Conservation (phyloP, 2,797 vertebrate genomes). For the Hyperoplus lanceolatus region DNA sequence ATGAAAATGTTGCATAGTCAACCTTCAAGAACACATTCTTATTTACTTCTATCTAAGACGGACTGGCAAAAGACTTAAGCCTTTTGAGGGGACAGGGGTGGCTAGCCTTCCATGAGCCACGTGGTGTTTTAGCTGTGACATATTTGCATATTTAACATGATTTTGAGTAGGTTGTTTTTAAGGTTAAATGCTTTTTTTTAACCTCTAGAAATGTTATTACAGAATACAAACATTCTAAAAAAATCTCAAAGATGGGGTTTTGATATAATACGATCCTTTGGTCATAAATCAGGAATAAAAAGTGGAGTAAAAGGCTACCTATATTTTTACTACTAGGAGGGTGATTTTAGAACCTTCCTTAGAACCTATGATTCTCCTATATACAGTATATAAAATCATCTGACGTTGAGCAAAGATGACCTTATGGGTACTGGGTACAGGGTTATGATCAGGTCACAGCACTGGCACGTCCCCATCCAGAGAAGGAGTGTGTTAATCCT, state of each 20-base stretch:
- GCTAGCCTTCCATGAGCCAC: too few relatives aligned
- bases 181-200: neutral
- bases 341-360: neutral
- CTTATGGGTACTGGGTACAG: conserved; percentile 28
- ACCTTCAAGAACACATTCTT: too few relatives aligned
- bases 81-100: too few relatives aligned
- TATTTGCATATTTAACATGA: too few relatives aligned
- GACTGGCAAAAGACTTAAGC: too few relatives aligned
- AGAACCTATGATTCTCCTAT: too few relatives aligned
- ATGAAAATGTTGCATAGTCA: too few relatives aligned
- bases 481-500: conserved; percentile 67
- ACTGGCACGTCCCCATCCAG: conserved; percentile 53
- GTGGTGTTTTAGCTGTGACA: too few relatives aligned
- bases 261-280: neutral
- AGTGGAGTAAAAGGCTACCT: neutral
- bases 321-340: neutral
- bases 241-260: neutral
- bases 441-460: conserved; percentile 58
- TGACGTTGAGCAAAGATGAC: conserved; percentile 28
- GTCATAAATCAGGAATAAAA: neutral
- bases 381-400: neutral
- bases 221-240: neutral
- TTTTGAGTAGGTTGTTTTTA: too few relatives aligned
- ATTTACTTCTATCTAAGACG: too few relatives aligned
- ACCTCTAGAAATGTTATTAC: neutral